A percentile compares a stretch with the other conserved stretches of the same genome.
phyloP scores from a whole-genome alignment of 2,888 invertebrate species.

The Nomada fabriciana region DNA sequence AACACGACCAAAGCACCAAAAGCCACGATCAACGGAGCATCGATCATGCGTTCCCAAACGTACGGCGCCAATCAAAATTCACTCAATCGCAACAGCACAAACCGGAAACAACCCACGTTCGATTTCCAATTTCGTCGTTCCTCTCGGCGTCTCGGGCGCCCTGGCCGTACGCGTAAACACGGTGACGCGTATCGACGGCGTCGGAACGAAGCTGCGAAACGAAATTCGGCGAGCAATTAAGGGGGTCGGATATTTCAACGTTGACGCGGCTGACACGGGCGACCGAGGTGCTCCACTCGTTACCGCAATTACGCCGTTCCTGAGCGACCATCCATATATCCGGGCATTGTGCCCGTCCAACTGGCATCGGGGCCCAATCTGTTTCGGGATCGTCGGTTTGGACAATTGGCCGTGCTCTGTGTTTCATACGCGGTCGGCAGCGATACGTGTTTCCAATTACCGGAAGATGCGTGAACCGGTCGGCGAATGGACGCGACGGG shows the following conservation, averaged over 20 bases:
- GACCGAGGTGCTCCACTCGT: slow-evolving; percentile 48
- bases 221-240: slow-evolving; percentile 39
- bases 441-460: slow-evolving; percentile 28
- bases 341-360: slow-evolving; percentile 75
- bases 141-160: neutral
- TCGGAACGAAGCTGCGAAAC: slow-evolving; percentile 5
- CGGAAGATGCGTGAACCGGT: neutral
- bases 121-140: slow-evolving; percentile 6
- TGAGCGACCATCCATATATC: slow-evolving; percentile 77
- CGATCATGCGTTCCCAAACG: neutral
- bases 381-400: slow-evolving; percentile 67
- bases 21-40: neutral
- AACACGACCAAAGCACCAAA: too few relatives aligned
- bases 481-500: neutral
- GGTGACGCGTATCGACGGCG: neutral
- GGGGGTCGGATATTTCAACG: slow-evolving; percentile 36
- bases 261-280: slow-evolving; percentile 30
- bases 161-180: neutral
- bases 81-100: neutral
- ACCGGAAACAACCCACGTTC: slow-evolving; percentile 1
- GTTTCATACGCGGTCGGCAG: slow-evolving; percentile 14
- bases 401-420: slow-evolving; percentile 61
- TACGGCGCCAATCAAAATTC: slow-evolving; percentile 7
- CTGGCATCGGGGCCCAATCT: slow-evolving; percentile 67
- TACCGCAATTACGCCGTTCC: slow-evolving; percentile 73